Evolutionary conservation across 1,140 invertebrate species (phyloP).

Genomic region (Notospermus geniculatus): DNA sequence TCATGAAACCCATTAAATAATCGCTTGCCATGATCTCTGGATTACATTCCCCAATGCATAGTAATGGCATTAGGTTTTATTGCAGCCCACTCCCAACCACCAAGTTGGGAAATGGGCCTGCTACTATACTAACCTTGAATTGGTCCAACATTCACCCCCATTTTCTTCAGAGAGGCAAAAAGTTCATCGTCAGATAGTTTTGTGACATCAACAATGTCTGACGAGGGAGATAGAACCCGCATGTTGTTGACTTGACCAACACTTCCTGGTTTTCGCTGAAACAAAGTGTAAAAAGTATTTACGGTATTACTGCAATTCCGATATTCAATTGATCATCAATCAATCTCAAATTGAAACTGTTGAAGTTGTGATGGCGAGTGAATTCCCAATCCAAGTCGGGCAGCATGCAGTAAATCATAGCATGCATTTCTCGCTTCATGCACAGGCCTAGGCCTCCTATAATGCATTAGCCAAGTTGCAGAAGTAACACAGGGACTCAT

Average conservation of each 20-base stretch:
- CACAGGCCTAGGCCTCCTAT: too few species aligned
- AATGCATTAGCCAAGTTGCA: too few species aligned
- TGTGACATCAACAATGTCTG: conserved; percentile 4
- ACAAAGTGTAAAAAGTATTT: background rate
- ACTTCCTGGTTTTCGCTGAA: conserved; percentile 3
- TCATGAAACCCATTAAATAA: background rate
- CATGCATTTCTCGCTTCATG: too few species aligned
- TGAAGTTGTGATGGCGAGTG: background rate
- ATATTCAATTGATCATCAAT: background rate
- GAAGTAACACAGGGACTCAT: too few species aligned
- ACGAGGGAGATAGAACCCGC: background rate
- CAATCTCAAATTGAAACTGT: background rate
- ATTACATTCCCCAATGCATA: background rate
- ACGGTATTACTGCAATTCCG: background rate
- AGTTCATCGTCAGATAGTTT: background rate
- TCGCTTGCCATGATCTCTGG: background rate
- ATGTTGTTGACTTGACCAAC: background rate
- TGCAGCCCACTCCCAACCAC: conserved; percentile 4
- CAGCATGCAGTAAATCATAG: too few species aligned
- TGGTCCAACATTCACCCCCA: background rate
- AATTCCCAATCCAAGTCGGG: too few species aligned
- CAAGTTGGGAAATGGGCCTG: background rate
- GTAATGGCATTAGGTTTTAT: background rate
- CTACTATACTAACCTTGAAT: background rate
- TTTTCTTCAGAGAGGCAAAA: background rate